These are phyloP conservation scores for Anoplolepis gracilipes DNA, from an alignment of 1,140 invertebrate species.

Conservation along the genomic window DNA sequence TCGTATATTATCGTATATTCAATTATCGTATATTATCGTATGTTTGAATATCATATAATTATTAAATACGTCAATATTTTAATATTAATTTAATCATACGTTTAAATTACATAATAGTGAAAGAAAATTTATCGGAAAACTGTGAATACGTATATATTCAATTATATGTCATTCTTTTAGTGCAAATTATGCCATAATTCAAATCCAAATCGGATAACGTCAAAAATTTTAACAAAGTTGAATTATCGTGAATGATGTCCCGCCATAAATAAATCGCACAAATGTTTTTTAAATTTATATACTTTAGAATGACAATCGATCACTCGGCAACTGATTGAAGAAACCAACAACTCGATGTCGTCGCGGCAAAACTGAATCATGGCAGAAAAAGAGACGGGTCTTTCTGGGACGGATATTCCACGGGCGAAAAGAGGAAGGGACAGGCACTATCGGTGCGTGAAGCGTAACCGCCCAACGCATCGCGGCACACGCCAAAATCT, in stretches of 20 bases:
- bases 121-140: not conserved
- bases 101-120: not conserved
- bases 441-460: constrained; percentile 84
- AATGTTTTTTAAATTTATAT: constrained; percentile 31
- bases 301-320: constrained; percentile 19
- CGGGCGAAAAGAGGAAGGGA: constrained; percentile 83
- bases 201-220: not conserved
- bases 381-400: constrained; percentile 73
- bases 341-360: constrained; percentile 66
- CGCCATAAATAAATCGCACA: not conserved
- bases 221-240: not conserved
- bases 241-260: not conserved
- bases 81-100: not conserved
- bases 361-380: constrained; percentile 81
- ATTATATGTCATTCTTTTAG: not conserved
- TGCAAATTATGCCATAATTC: not conserved
- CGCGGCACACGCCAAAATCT: constrained; percentile 84
- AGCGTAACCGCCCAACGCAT: constrained; percentile 83
- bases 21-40: too few species aligned
- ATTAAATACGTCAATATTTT: not conserved
- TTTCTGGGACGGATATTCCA: constrained; percentile 79
- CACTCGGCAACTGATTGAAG: constrained; percentile 47
- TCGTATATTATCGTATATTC: too few species aligned
- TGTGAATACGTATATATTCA: not conserved
- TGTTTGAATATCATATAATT: constrained; percentile 18